Base-by-base conservation (phyloP, 2,797 vertebrate species). In the Enteromius viviparus region DNA sequence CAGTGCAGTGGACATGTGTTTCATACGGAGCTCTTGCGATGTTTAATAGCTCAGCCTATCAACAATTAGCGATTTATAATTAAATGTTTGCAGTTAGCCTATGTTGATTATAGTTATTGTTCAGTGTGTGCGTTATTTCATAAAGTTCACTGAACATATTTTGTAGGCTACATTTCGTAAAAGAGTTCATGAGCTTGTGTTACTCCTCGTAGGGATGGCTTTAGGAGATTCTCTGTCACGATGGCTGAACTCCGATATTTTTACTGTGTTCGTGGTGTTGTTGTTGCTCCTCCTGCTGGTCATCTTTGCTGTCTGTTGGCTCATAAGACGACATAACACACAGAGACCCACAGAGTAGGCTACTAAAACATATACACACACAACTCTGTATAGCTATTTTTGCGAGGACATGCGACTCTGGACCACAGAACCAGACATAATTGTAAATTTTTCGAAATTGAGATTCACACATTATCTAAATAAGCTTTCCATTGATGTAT, bases 211-310 rank as follows among this genome's bases (percentile, higher is more conserved):
- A 83, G 51, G 53, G 15, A 83, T 83, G 81, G 65, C 12, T 26
- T 49, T 74, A 5, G 75, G 62, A 37, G 26, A 40, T 60, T 32
- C 71, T 68, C 21, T 76, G 47, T 85, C 85, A 26, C 32, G 81
- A 26, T 89, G 84, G 87, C 32, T 87, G 64, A 82, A 37, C n/a
- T 89, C 88, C 4, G 82, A 88, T 37, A 15, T 81, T 21, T 88
- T 88, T 74, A 85, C 87, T n/a, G 65, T 89, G 47, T 85, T 89
- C 72, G 77, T 88, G 77, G 85, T 88, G 37, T 75, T 88, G 37
- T 62, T 88, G 66, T 3, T 87, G 5, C 68, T 89, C 40, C 53
- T 85, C 4, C n/a, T 88, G 40, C 26, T 88, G 37, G 77, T 84
- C 23, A 32, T 83, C 40, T 34, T 76, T 71, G 80, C 76, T 49